phyloP scores from a whole-genome alignment of 2,888 invertebrate species.

The Hesperia comma region DNA sequence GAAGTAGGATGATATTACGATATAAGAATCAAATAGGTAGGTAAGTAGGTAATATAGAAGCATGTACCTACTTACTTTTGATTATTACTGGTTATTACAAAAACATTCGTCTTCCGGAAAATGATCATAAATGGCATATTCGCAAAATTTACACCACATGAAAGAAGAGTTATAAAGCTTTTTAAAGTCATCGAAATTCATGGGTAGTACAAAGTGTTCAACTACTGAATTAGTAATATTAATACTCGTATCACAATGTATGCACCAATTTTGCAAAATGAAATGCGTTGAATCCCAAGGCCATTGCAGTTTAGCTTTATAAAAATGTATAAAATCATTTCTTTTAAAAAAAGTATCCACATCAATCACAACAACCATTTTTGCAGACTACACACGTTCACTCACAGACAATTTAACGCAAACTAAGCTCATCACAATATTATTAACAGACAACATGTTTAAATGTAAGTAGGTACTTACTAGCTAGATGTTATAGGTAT shows the following conservation, averaged over 20 bases:
- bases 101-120: constrained; percentile 42
- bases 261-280: constrained; percentile 41
- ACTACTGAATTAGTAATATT: constrained; percentile 40
- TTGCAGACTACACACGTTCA: constrained; percentile 39
- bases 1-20: no score
- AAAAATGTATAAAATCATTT: constrained; percentile 39
- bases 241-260: constrained; percentile 40
- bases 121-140: constrained; percentile 42
- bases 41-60: constrained; percentile 34
- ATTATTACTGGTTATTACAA: constrained; percentile 29
- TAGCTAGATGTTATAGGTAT: constrained; percentile 37
- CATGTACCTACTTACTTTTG: no score
- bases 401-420: constrained; percentile 38
- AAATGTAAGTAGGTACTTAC: constrained; percentile 26
- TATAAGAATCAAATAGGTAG: constrained; percentile 17
- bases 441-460: no score
- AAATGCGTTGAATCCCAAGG: constrained; percentile 42
- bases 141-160: constrained; percentile 41
- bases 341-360: constrained; percentile 39
- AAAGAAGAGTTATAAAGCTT: constrained; percentile 40
- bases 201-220: constrained; percentile 41
- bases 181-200: constrained; percentile 40
- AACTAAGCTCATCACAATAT: constrained; percentile 27
- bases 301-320: constrained; percentile 36
- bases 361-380: constrained; percentile 40